Evolutionary conservation across 2,113 vertebrate species (phyloP).

Genomic region (Plecturocebus donacophilus): DNA sequence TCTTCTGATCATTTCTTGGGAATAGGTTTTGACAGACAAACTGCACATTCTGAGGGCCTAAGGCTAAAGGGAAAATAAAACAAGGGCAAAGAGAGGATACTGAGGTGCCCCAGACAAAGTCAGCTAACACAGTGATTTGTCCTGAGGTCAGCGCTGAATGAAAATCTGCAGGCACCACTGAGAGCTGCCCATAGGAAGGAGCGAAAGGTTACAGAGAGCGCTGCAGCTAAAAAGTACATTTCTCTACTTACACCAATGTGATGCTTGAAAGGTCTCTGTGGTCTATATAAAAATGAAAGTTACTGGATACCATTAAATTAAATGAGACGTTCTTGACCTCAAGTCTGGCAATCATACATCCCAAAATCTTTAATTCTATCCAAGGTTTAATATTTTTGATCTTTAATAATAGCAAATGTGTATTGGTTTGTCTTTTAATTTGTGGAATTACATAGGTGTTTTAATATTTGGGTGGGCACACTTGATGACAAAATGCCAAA

Average conservation of each 20-base stretch:
- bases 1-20: conserved; percentile 26
- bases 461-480: background rate
- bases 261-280: background rate
- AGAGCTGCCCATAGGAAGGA: background rate
- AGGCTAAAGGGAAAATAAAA: background rate
- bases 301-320: background rate
- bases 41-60: background rate
- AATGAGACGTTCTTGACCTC: background rate
- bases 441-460: conserved; percentile 48
- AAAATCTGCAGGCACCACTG: background rate
- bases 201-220: background rate
- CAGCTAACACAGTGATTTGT: background rate
- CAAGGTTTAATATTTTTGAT: conserved; percentile 42
- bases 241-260: background rate
- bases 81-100: background rate
- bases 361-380: background rate
- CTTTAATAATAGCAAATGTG: conserved; percentile 62
- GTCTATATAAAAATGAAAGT: background rate
- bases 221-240: background rate
- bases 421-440: conserved; percentile 60
- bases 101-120: background rate
- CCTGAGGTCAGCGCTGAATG: background rate
- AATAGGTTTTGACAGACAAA: conserved; percentile 27
- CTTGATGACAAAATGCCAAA: conserved; percentile 32
- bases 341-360: background rate